Evolutionary conservation across 1,140 invertebrate species (phyloP), one percentile per base, ranked within the genome.

Genomic region (Ceratosolen solmsi): DNA sequence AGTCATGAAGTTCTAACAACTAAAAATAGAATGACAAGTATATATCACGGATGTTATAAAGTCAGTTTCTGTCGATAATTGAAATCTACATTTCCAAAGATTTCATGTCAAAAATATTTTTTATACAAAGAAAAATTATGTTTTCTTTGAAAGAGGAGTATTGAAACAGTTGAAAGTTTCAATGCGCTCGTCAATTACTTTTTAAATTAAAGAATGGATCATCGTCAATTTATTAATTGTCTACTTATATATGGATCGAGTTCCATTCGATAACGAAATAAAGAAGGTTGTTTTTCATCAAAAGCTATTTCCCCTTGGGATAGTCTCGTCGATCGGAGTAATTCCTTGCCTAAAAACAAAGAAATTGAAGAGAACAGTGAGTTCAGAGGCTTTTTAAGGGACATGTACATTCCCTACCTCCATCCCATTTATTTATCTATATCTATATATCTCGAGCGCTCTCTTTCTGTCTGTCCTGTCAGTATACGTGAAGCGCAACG

Each of bases 291-390:
- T 5, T 71, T 49, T 49, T 71, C 41, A 49, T 71, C 11, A 49
- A 49, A 41, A 49, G 33, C 1, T 30, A 49, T 71, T 49, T 27
- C 3, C 71, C 38, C 41, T 9, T 3, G 15, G 20, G 49, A 56
- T 54, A 54, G 25, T 17, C 20, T n/a, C 49, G 71, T 73, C 46
- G 49, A 73, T 46, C 17, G 41, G 2, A 7, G 49, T 73, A 73
- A 73, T 9, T 46, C 33, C 30, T 79, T 71, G 9, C 1, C n/a
- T 0, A 22, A 56, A 73, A 81, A 81, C 72, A 75, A 73, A 72
- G 70, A 60, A 72, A 79, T 65, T 58, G 60, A 68, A 68, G 79
- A n/a, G 68, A 60, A 73, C 20, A 41, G 56, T 22, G 74, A 77
- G 72, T 63, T 79, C 22, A 27, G 56, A 41, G 33, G 46, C 51